phyloP scores from a whole-genome alignment of 2,797 vertebrate genomes.

The Xyrichtys novacula region DNA sequence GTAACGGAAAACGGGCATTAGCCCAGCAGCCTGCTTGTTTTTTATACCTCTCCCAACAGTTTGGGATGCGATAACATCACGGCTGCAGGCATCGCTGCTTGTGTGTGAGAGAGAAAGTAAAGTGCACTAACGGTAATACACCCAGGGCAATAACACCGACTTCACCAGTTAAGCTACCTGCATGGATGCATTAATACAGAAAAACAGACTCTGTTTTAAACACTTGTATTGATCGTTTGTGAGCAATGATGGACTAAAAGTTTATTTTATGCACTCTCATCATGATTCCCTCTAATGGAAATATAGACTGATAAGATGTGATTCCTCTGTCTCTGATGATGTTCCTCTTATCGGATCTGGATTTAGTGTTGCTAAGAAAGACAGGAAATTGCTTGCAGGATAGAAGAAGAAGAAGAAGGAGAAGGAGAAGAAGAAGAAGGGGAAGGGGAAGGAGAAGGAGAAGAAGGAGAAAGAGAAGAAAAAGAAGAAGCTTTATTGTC shows the following conservation, averaged over 20 bases:
- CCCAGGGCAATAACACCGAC: conserved; percentile 26
- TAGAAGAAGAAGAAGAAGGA: too few species aligned
- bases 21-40: conserved; percentile 52
- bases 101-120: conserved; percentile 29
- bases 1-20: conserved; percentile 49
- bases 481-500: too few species aligned
- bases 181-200: conserved; percentile 49
- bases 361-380: neutral
- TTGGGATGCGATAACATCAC: conserved; percentile 53
- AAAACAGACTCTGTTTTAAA: conserved; percentile 33
- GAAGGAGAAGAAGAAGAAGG: too few species aligned
- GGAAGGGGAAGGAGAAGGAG: too few species aligned
- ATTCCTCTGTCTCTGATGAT: conserved; percentile 17
- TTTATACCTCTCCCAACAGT: conserved; percentile 44
- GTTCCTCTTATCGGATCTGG: conserved; percentile 13
- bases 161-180: conserved; percentile 30
- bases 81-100: conserved; percentile 41
- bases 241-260: conserved; percentile 38
- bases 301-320: conserved; percentile 30
- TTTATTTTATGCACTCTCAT: conserved; percentile 50
- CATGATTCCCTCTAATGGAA: conserved; percentile 56
- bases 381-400: conserved; percentile 13
- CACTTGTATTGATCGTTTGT: conserved; percentile 58
- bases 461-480: too few species aligned
- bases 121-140: conserved; percentile 35